These are phyloP conservation scores for Caenorhabditis elegans DNA, from an alignment of 1,140 invertebrate species.

Conservation along the genomic window DNA sequence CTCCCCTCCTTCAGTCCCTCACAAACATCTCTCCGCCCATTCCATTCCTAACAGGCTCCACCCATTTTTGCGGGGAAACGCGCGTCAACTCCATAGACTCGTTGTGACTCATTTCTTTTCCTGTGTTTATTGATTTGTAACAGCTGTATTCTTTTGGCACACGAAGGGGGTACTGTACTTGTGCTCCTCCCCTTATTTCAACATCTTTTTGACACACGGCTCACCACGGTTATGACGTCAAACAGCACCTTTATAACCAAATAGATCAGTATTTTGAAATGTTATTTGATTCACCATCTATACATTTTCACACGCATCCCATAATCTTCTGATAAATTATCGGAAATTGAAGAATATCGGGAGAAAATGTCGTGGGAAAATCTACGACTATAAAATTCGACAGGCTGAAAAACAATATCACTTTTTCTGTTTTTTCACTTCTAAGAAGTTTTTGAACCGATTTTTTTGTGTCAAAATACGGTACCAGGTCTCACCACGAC, in stretches of 20 bases:
- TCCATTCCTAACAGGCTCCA: background rate
- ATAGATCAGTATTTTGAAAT: background rate
- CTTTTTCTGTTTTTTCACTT: background rate
- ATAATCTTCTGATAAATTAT: background rate
- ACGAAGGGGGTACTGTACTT: background rate
- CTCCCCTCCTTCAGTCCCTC: background rate
- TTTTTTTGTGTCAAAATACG: no score
- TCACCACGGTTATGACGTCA: background rate
- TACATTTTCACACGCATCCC: constrained; percentile 2
- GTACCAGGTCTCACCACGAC: no score
- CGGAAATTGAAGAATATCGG: background rate
- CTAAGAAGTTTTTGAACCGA: no score
- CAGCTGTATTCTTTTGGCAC: background rate
- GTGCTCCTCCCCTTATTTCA: background rate
- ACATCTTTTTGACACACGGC: background rate
- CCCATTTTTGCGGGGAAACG: constrained; percentile 17
- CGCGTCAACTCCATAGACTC: background rate
- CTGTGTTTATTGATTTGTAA: constrained; percentile 15
- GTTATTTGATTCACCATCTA: background rate
- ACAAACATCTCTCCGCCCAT: constrained; percentile 12
- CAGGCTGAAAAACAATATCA: background rate
- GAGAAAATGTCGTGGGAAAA: background rate
- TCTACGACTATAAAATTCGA: background rate
- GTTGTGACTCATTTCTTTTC: background rate
- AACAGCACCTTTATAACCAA: background rate